Evolutionary conservation across 1,140 invertebrate species (phyloP), one percentile per base, ranked within the genome.

Genomic region (Formica exsecta): DNA sequence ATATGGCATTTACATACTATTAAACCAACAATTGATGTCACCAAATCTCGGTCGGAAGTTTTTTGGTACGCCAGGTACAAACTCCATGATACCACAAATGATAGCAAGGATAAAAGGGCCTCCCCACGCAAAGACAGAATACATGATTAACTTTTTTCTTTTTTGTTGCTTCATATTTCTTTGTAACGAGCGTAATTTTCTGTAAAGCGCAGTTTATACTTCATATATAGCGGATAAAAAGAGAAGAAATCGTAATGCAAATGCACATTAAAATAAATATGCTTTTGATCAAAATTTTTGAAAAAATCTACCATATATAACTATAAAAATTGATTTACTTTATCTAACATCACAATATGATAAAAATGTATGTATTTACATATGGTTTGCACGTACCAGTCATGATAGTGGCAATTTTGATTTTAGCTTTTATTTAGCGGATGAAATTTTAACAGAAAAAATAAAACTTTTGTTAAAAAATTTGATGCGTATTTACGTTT

Each of bases 101-200:
- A 95, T 88, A 8, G 96, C 94, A 22, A 32, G 3, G 1, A 32
- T 2, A 32, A 32, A 32, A 3, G 29, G 29, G 29, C 1, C 3
- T 32, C 29, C 97, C 97, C 97, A 98, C 1, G 97, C 97, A 90
- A 97, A 98, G 0, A 96, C 92, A 0, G 96, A 97, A 90, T 97
- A 98, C 75, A 96, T 89, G 0, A 96, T 90, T 89, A 97, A 97
- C 38, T 97, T 96, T 86, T 95, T 96, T 13, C 89, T 88, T 76
- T 96, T 95, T 5, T 94, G 88, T 77, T 95, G 94, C 38, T 93
- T 94, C 5, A 93, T 83, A 29, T 93, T 94, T n/a, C 95, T 95
- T 80, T 94, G 94, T 4, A 95, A 75, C 7, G 94, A 91, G 5
- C 95, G 93, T 62, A 95, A 94, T 19, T 95, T 94, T 61, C 95